phyloP scores from a whole-genome alignment of 2,797 vertebrate species.

The Hipposideros larvatus region DNA sequence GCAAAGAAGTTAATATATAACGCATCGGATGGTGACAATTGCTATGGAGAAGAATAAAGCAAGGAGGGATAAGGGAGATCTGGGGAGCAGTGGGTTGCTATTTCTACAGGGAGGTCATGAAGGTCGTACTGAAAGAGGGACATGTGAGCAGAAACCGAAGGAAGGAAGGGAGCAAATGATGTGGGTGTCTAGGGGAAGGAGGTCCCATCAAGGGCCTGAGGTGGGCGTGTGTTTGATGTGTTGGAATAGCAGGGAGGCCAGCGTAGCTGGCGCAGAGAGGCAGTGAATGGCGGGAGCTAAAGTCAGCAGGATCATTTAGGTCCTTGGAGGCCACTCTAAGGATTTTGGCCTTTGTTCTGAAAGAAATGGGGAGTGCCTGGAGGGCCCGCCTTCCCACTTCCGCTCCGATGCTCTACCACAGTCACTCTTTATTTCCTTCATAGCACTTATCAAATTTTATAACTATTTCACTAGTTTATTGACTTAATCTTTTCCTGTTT shows the following conservation, averaged over 20 bases:
- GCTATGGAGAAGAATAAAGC: not conserved
- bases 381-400: not conserved
- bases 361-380: not conserved
- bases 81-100: too few species aligned
- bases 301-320: fast-evolving
- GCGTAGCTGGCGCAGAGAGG: not conserved
- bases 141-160: not conserved
- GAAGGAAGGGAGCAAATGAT: not conserved
- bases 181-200: not conserved
- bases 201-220: not conserved
- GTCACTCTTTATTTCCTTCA: not conserved
- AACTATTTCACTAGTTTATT: not conserved
- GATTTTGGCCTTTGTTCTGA: not conserved
- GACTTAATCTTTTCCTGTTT: not conserved
- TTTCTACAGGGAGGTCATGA: not conserved
- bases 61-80: not conserved
- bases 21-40: not conserved
- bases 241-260: not conserved
- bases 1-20: not conserved
- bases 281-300: not conserved
- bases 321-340: not conserved
- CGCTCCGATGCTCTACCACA: not conserved
- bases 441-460: not conserved
- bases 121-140: not conserved
- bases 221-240: not conserved